Conservation (phyloP, 2,113 vertebrate species). For the Arvicanthis niloticus region DNA sequence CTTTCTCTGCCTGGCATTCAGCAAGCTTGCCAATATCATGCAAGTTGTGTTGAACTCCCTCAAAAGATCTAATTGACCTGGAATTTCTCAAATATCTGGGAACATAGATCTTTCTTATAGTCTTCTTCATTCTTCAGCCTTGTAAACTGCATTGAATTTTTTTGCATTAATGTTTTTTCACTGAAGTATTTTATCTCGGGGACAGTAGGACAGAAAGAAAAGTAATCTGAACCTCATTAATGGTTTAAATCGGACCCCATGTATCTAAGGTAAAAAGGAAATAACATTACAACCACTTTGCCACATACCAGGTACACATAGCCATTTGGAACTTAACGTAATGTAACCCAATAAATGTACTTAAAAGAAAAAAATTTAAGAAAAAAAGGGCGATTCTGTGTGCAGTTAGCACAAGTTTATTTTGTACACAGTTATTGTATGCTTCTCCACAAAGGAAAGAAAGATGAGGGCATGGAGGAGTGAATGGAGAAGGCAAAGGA, state of each 20-base stretch:
- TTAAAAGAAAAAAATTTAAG: slow-evolving; percentile 57
- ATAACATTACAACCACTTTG: slow-evolving; percentile 73
- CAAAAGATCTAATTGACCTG: not conserved
- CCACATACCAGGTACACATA: slow-evolving; percentile 22
- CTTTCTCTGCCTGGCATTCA: not conserved
- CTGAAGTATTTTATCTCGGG: slow-evolving; percentile 68
- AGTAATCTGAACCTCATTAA: slow-evolving; percentile 61
- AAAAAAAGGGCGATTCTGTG: not conserved
- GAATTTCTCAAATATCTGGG: slow-evolving; percentile 51
- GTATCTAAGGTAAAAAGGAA: slow-evolving; percentile 79
- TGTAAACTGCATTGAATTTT: slow-evolving; percentile 4
- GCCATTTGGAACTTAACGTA: slow-evolving; percentile 78
- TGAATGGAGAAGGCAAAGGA: not conserved
- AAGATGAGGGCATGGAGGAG: not conserved
- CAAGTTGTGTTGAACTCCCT: not conserved
- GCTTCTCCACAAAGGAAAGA: not conserved
- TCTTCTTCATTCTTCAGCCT: not conserved
- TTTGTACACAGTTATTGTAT: slow-evolving; percentile 25
- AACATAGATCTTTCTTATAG: not conserved
- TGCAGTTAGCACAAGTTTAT: not conserved
- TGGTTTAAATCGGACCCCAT: slow-evolving; percentile 81
- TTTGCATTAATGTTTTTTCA: slow-evolving; percentile 45
- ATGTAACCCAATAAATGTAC: slow-evolving; percentile 46
- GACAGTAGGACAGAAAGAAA: slow-evolving; percentile 66
- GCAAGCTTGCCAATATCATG: not conserved